Evolutionary conservation across 2,888 invertebrate species (phyloP).

Genomic region (Xanthia icteritia): DNA sequence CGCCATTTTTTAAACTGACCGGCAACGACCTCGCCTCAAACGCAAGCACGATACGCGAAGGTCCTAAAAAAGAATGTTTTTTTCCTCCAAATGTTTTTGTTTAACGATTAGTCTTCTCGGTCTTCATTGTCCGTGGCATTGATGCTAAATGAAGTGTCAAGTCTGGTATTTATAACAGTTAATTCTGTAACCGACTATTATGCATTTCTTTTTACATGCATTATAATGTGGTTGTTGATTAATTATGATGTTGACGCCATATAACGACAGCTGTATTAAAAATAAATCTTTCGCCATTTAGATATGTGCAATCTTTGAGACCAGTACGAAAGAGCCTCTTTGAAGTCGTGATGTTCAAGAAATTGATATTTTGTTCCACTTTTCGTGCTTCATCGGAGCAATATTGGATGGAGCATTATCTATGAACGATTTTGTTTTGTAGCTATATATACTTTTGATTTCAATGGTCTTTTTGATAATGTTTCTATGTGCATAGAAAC

Average conservation of each 20-base stretch:
- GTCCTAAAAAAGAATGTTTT: slow-evolving; percentile 71
- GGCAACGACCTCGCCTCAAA: slow-evolving; percentile 79
- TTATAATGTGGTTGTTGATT: slow-evolving; percentile 33
- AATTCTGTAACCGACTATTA: slow-evolving; percentile 67
- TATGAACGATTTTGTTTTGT: slow-evolving; percentile 43
- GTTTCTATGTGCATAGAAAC: slow-evolving; percentile 53
- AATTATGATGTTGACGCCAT: slow-evolving; percentile 36
- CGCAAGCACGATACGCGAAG: slow-evolving; percentile 73
- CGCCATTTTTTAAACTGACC: slow-evolving; percentile 75
- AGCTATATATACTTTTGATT: slow-evolving; percentile 38
- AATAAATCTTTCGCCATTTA: slow-evolving; percentile 10
- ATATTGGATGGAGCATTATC: slow-evolving; percentile 35
- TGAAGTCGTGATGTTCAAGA: slow-evolving; percentile 37
- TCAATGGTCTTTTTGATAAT: slow-evolving; percentile 37
- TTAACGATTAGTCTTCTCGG: slow-evolving; percentile 71
- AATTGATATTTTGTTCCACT: slow-evolving; percentile 57
- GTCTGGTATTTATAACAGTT: slow-evolving; percentile 77
- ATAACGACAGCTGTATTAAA: slow-evolving; percentile 12
- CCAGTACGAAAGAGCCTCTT: slow-evolving; percentile 15
- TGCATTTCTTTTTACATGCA: slow-evolving; percentile 60
- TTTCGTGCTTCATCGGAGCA: slow-evolving; percentile 27
- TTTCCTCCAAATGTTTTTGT: slow-evolving; percentile 72
- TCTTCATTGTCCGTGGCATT: slow-evolving; percentile 82
- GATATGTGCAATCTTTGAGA: neutral
- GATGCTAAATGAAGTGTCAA: slow-evolving; percentile 84